Percentiles rank a stretch among this genome's conserved stretches.
Evolutionary conservation across 2,113 vertebrate genomes (phyloP).

Genomic region (Daphoenositta chrysoptera): DNA sequence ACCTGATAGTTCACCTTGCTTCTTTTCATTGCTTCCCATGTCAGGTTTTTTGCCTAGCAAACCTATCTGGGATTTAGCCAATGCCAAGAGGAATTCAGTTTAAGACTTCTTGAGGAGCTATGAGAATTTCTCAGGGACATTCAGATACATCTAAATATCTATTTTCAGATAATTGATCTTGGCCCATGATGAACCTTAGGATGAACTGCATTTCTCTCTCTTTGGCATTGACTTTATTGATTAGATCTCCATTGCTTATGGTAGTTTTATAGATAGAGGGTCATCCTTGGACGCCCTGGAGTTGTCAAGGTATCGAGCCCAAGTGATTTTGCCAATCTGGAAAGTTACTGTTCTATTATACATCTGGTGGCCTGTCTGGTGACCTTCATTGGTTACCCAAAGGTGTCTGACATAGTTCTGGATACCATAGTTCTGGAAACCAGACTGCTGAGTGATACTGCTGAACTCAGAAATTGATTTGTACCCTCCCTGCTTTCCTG

Average conservation of each 20-base stretch:
- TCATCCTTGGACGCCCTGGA: background rate
- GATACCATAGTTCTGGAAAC: background rate
- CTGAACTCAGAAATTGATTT: background rate
- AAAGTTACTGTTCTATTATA: background rate
- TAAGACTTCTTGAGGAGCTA: background rate
- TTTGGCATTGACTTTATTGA: background rate
- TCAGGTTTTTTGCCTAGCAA: background rate
- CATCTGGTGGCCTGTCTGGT: background rate
- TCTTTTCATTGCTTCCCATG: background rate
- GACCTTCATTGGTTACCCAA: background rate
- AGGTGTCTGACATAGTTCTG: background rate
- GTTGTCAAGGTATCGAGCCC: background rate
- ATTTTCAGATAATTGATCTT: background rate
- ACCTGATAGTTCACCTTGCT: background rate
- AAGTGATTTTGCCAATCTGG: background rate
- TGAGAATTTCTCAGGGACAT: background rate
- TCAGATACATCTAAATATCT: background rate
- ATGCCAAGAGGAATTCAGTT: background rate
- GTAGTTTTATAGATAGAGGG: background rate
- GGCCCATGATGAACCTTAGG: background rate
- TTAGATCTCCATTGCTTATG: background rate
- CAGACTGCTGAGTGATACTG: background rate
- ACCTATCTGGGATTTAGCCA: background rate
- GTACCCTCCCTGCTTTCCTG: fast-evolving
- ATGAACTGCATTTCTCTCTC: background rate